Base-by-base conservation (phyloP, 2,113 vertebrate genomes). In the Lepus europaeus region DNA sequence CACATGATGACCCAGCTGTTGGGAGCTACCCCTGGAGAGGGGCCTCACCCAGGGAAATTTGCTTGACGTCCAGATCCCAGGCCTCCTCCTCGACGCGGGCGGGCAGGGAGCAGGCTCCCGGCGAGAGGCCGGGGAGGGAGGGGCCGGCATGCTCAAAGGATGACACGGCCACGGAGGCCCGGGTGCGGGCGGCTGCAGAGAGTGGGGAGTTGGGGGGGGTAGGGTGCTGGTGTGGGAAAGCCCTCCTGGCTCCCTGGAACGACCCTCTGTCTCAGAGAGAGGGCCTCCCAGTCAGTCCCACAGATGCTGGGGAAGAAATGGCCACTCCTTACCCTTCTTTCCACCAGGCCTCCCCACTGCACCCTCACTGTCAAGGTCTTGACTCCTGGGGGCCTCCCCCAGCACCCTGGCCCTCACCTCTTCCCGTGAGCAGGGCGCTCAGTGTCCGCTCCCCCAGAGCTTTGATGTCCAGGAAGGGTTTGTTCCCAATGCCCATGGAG, bases 401-500 rank as follows among this genome's bases (percentile, higher is more conserved):
- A 94, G 93, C 61, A 84, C 61, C 69, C 97, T 98, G 98, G 96
- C 93, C 98, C 99, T 31, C 96, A 98, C 98, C 98, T 98, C 97
- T 98, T 90, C 98, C 97, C 27, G 96, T 98, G 33, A 98, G 97
- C 33, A 98, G 98, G 98, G 97, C 98, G 96, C 98, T 98, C 92
- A 98, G 98, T 76, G 99, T 99, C 95, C 98, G 97, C 53, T 99
- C 98, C 13, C 98, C 98, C 61, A 94, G 98, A 4, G 98, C 98
- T 20, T 97, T 97, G 91, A 99, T 98, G 74, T 99, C 99, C 97
- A 99, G 97, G 94, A 99, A 98, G 66, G 99, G 98, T 88, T 99
- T 99, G 88, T 99, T 99, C 91, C 99, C 99, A 69, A 99, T 95
- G 16, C 99, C 99, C 99, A 99, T 99, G 91, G 99, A 99, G 36